Conservation (phyloP, 2,888 invertebrate genomes). For the Cryptus viduatorius region DNA sequence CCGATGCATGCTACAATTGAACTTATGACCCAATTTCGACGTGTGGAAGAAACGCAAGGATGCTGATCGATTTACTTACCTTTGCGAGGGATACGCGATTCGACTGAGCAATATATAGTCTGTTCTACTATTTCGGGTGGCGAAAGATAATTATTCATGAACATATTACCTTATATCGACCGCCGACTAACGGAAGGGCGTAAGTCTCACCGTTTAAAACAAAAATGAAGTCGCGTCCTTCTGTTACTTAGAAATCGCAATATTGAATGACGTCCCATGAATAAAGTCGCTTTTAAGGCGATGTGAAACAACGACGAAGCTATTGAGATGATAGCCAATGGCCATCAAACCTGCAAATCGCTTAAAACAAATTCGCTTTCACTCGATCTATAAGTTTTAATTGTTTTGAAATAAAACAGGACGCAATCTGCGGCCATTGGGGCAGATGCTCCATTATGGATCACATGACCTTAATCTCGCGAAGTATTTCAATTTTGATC, state of each 20-base stretch:
- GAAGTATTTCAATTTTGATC: not conserved
- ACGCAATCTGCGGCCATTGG: too few relatives aligned
- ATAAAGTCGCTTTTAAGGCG: not conserved
- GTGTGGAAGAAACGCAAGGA: slow-evolving; percentile 11
- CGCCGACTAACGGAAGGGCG: not conserved
- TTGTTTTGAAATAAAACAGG: too few relatives aligned
- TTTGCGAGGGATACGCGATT: slow-evolving; percentile 1
- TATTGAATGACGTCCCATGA: not conserved
- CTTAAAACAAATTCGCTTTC: too few relatives aligned
- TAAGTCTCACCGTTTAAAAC: not conserved
- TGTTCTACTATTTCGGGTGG: not conserved
- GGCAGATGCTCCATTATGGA: too few relatives aligned
- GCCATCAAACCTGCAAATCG: too few relatives aligned
- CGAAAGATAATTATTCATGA: not conserved
- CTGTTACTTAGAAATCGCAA: not conserved
- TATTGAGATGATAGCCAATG: too few relatives aligned
- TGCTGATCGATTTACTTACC: slow-evolving; percentile 18
- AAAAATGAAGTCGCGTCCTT: not conserved
- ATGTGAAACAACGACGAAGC: too few relatives aligned
- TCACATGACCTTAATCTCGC: not conserved
- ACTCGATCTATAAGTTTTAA: too few relatives aligned
- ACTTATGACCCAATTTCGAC: slow-evolving; percentile 58
- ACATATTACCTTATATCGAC: not conserved
- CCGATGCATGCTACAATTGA: slow-evolving; percentile 52
- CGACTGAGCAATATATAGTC: not conserved